These are phyloP conservation scores for Trichogramma evanescens DNA, from an alignment of 2,888 invertebrate genomes.

Conservation along the genomic window DNA sequence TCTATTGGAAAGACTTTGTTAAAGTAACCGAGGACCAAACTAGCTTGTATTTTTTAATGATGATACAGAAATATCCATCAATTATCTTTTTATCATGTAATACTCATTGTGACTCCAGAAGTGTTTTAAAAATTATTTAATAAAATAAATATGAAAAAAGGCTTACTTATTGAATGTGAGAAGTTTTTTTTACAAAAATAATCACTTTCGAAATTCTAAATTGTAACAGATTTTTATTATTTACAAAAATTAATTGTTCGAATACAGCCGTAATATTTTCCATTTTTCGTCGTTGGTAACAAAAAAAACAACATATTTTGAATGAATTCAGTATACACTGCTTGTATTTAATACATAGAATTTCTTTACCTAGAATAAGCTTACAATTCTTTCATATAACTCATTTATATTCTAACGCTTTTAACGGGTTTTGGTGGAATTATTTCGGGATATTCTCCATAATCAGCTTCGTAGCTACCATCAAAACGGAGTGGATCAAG, in stretches of 20 bases:
- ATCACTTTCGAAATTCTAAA: neutral
- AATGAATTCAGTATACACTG: neutral
- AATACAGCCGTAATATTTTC: conserved; percentile 1
- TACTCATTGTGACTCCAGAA: conserved; percentile 18
- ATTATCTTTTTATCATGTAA: conserved; percentile 16
- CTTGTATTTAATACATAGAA: conserved; percentile 7
- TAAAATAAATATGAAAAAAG: neutral
- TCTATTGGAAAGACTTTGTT: conserved; percentile 1
- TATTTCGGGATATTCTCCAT: conserved; percentile 69
- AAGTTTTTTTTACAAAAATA: no score
- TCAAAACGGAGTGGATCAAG: conserved; percentile 63
- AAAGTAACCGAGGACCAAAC: conserved; percentile 37
- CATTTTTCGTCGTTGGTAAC: neutral
- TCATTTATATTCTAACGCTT: neutral
- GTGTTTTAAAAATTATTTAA: conserved; percentile 18
- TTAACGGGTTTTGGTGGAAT: conserved; percentile 53
- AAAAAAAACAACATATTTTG: conserved; percentile 1
- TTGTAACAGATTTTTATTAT: conserved; percentile 18
- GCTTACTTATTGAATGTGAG: no score
- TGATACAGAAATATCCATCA: conserved; percentile 13
- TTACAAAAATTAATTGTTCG: conserved; percentile 13
- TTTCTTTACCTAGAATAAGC: conserved; percentile 8
- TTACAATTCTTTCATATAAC: neutral
- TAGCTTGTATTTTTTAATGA: conserved; percentile 37
- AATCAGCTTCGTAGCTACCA: conserved; percentile 65